phyloP scores from a whole-genome alignment of 2,113 vertebrate genomes.

The pig (Sus scrofa) region T2T-Sscrofa CM000819.6:9370001-9370500 shows the following conservation, averaged over 20 bases:
- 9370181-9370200: background rate
- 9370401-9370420: no score
- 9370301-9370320: no score
- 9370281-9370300: no score
- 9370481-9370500: background rate
- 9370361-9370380: no score
- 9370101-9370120: background rate
- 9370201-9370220: background rate
- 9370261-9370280: no score
- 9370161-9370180: background rate
- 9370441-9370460: no score
- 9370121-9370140: background rate
- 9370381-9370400: no score
- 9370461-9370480: no score
- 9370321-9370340: no score
- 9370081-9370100: background rate
- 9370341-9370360: no score
- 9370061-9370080: background rate
- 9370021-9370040: background rate
- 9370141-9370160: background rate
- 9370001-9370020: background rate
- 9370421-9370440: no score
- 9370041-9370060: background rate
- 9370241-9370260: no score
- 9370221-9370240: background rate